Percentiles rank a stretch among this genome's conserved stretches.
Conservation (phyloP, 1,140 invertebrate genomes). For the Zaprionus ornatus region DNA sequence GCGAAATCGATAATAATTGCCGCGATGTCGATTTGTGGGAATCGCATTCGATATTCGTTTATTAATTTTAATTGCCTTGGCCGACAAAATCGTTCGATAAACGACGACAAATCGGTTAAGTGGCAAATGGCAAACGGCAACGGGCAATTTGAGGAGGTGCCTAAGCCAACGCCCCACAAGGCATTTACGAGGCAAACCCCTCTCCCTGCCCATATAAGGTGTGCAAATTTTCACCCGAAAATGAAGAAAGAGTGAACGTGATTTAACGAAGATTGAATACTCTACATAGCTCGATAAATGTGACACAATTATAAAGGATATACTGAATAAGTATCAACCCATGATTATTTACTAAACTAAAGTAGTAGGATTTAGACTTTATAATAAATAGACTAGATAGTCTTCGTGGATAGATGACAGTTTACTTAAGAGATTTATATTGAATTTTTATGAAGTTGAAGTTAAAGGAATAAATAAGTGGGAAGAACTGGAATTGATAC, state of each 20-base stretch:
- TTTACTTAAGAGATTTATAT: no score
- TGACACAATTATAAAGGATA: no score
- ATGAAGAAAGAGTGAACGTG: neutral
- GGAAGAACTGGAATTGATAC: no score
- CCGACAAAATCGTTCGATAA: conserved; percentile 30
- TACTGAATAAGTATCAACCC: neutral
- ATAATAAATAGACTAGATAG: no score
- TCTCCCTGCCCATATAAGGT: conserved; percentile 27
- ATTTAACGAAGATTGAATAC: neutral
- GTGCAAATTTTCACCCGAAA: conserved; percentile 36
- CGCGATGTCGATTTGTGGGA: conserved; percentile 33
- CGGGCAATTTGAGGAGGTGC: conserved; percentile 18
- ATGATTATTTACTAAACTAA: neutral
- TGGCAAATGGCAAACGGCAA: conserved; percentile 12
- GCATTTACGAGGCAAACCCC: conserved; percentile 21
- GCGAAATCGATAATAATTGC: conserved; percentile 10
- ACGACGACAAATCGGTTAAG: neutral
- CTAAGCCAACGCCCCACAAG: conserved; percentile 51
- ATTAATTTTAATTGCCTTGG: conserved; percentile 76
- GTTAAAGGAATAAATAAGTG: no score
- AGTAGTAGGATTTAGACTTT: no score
- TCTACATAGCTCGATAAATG: neutral
- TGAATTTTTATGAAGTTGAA: no score
- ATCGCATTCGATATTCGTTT: conserved; percentile 63
- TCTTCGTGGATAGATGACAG: no score